phyloP scores from a whole-genome alignment of 1,140 invertebrate genomes.

The Drosophila elegans region DNA sequence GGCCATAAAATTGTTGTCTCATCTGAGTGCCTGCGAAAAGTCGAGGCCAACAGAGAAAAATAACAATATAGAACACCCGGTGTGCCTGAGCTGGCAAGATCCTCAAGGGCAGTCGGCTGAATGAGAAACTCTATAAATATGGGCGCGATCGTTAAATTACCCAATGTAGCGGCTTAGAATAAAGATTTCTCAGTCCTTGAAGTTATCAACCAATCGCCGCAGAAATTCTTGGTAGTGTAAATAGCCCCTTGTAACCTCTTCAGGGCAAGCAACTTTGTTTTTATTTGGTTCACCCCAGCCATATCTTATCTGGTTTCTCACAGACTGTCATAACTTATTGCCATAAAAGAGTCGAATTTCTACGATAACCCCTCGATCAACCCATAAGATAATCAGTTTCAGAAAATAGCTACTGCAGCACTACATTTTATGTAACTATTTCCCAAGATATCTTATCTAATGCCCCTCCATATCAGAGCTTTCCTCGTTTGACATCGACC shows the following conservation, averaged over 20 bases:
- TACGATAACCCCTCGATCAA: slow-evolving; percentile 20
- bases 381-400: slow-evolving; percentile 13
- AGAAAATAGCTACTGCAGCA: slow-evolving; percentile 6
- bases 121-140: slow-evolving; percentile 30
- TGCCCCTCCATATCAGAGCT: slow-evolving; percentile 26
- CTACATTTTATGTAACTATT: slow-evolving; percentile 10
- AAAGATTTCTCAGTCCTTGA: slow-evolving; percentile 25
- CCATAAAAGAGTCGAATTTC: slow-evolving; percentile 34
- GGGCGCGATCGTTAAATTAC: slow-evolving; percentile 27
- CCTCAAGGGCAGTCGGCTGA: slow-evolving; percentile 30
- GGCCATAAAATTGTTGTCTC: slow-evolving; percentile 32
- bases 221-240: slow-evolving; percentile 10
- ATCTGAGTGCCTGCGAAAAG: slow-evolving; percentile 49
- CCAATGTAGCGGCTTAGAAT: slow-evolving; percentile 1
- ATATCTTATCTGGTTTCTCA: slow-evolving; percentile 41
- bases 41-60: slow-evolving; percentile 44
- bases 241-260: slow-evolving; percentile 27
- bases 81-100: slow-evolving; percentile 10
- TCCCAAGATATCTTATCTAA: slow-evolving; percentile 24
- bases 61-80: slow-evolving; percentile 20
- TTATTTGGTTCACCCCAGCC: slow-evolving; percentile 1
- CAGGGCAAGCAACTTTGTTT: slow-evolving; percentile 13
- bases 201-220: slow-evolving; percentile 3
- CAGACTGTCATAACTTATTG: slow-evolving; percentile 43
- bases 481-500: slow-evolving; percentile 13